Base-by-base conservation (phyloP, 1,140 invertebrate genomes). In the Cylas formicarius region DNA sequence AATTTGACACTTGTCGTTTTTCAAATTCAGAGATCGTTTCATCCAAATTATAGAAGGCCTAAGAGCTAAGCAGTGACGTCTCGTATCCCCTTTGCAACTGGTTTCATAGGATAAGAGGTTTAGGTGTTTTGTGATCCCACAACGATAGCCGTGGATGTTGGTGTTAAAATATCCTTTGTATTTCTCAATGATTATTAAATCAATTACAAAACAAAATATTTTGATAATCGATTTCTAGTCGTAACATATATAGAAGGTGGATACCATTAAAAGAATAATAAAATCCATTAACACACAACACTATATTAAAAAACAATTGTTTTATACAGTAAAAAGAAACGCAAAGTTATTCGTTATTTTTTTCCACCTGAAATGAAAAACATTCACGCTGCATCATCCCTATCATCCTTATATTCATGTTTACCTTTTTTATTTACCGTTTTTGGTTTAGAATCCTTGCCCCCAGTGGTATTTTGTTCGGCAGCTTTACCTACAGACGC, bases 381-480 rank as follows among this genome's bases (percentile, higher is more conserved):
- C 10, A 24, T 11, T 24, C 8, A 39, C 13, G 18, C 20, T 19
- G 10, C 9, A 6, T 17, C 23, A 14, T 26, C 16, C 1, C n/a
- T n/a, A n/a, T n/a, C 31, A 42, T 32, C 11, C 24, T 32, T 34
- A 11, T 14, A 6, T 8, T 19, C 17, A 34, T 6, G 14, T 7
- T n/a, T 44, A 44, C 42, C 42, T 27, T 44, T 44, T 18, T n/a
- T n/a, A n/a, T 44, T 44, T 11, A 32, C 32, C 10, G 32, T 34
- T 27, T 44, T 44, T 19, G 32, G 2, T 11, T 19, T 29, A 2
- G 33, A 2, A 16, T 44, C 42, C 22, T 44, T 44, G n/a, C n/a
- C n/a, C 6, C 8, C 28, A 6, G 7, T 14, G 4, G 39, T 14
- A 18, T 32, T 42, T 32, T 31, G 27, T 10, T 31, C 27, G 22